A percentile compares a stretch with the other conserved stretches of the same genome.
phyloP scores from a whole-genome alignment of 2,797 vertebrate species.

The Rhinichthys osculus region DNA sequence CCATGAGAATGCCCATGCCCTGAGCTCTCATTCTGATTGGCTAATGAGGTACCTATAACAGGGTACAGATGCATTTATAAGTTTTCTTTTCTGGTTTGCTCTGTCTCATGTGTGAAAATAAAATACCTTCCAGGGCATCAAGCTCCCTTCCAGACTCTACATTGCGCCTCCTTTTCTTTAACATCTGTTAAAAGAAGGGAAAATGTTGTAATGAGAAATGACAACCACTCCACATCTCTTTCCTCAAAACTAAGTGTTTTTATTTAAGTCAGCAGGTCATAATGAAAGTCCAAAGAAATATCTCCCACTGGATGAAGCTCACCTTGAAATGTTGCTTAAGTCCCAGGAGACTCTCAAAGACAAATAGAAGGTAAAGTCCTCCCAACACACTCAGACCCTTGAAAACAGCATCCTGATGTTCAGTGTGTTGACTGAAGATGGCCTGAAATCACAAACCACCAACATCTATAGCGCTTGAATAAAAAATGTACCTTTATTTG shows the following conservation, averaged over 20 bases:
- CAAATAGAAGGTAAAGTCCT: conserved; percentile 82
- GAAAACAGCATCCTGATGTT: conserved; percentile 60
- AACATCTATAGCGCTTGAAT: neutral
- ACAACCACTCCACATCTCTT: neutral
- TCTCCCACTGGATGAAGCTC: neutral
- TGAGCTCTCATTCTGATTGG: conserved; percentile 45
- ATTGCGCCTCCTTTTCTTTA: conserved; percentile 52
- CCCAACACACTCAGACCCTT: conserved; percentile 79
- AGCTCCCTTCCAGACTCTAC: conserved; percentile 49
- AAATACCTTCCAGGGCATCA: conserved; percentile 56
- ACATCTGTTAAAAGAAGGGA: conserved; percentile 38
- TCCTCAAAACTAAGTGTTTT: neutral
- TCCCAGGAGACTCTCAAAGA: conserved; percentile 78
- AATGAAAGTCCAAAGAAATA: neutral
- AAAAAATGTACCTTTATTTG: neutral
- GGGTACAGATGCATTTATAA: neutral
- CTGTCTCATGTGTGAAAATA: conserved; percentile 12
- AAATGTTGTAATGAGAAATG: neutral
- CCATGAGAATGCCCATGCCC: conserved; percentile 72
- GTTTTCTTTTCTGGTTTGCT: neutral
- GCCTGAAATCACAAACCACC: conserved; percentile 55
- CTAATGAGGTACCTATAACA: conserved; percentile 40
- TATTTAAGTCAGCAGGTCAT: neutral
- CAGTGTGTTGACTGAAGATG: conserved; percentile 50
- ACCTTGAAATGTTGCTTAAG: conserved; percentile 64